Evolutionary conservation across 2,113 vertebrate species (phyloP).

Genomic region (Entosphenus tridentatus): DNA sequence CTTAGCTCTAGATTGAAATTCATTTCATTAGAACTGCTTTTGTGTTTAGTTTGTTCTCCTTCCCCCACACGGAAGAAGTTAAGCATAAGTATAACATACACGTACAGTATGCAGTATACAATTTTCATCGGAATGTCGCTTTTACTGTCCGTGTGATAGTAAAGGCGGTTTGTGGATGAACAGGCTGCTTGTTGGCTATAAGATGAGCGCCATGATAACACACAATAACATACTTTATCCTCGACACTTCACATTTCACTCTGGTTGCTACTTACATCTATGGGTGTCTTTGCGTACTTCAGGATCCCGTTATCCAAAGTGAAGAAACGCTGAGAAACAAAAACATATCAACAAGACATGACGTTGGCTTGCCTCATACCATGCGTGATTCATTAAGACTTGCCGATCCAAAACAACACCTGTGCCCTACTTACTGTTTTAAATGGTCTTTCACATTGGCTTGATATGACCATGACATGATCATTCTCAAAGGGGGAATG

Average conservation of each 20-base stretch:
- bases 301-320: constrained; percentile 92
- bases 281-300: constrained; percentile 93
- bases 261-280: constrained; percentile 65
- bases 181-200: too few relatives aligned
- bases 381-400: neutral
- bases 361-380: neutral
- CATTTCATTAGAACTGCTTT: too few relatives aligned
- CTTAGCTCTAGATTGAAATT: too few relatives aligned
- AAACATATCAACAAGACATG: constrained; percentile 9
- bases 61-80: too few relatives aligned
- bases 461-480: neutral
- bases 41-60: too few relatives aligned
- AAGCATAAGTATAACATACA: too few relatives aligned
- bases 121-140: too few relatives aligned
- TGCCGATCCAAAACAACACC: neutral
- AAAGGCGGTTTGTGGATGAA: too few relatives aligned
- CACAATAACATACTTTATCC: too few relatives aligned
- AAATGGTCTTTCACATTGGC: neutral
- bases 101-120: too few relatives aligned
- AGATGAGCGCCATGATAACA: too few relatives aligned
- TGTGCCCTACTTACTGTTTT: neutral
- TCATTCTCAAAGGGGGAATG: neutral
- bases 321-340: constrained; percentile 64
- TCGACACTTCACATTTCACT: neutral
- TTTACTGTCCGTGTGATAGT: too few relatives aligned